Evolutionary conservation across 2,113 vertebrate genomes (phyloP).

Genomic region (Butorides virescens): DNA sequence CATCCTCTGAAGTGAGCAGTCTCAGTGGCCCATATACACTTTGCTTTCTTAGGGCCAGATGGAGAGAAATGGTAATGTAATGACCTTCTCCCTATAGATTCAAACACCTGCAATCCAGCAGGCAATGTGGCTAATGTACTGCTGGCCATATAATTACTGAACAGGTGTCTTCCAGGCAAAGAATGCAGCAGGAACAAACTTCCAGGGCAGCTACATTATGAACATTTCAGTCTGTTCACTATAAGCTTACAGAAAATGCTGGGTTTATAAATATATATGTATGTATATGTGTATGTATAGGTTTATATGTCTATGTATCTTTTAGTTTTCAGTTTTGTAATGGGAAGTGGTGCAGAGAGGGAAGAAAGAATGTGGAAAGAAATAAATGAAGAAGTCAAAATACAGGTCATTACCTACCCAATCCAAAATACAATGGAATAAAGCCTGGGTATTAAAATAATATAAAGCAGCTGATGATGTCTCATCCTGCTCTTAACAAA

Average conservation of each 20-base stretch:
- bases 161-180: conserved; percentile 37
- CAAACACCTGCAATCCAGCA: conserved; percentile 21
- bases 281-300: too few species aligned
- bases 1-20: background rate
- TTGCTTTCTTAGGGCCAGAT: conserved; percentile 28
- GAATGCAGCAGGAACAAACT: background rate
- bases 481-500: background rate
- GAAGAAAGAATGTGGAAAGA: background rate
- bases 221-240: background rate
- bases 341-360: background rate
- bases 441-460: background rate
- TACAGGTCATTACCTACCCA: background rate
- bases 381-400: background rate
- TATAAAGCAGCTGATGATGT: background rate
- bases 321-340: background rate
- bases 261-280: too few species aligned
- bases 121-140: background rate
- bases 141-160: conserved; percentile 31
- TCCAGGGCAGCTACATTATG: background rate
- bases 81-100: conserved; percentile 9
- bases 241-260: background rate
- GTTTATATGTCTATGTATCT: too few species aligned
- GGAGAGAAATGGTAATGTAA: conserved; percentile 15
- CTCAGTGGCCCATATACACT: background rate
- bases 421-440: background rate